phyloP scores from a whole-genome alignment of 2,888 invertebrate genomes.

The Hypercompe scribonia region DNA sequence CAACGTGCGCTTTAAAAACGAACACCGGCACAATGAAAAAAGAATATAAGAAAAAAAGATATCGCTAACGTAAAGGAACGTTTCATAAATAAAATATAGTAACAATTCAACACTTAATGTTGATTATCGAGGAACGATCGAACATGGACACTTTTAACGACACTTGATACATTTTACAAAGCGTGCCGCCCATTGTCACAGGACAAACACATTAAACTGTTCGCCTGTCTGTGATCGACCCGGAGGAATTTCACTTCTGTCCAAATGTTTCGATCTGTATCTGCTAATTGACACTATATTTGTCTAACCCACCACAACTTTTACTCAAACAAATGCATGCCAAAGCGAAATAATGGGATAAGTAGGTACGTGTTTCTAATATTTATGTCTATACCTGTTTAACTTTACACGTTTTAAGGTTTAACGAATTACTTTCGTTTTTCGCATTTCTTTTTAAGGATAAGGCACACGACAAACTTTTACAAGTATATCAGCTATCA shows the following conservation, averaged over 20 bases:
- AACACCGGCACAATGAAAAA: neutral
- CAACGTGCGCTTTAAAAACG: neutral
- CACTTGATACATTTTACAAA: conserved; percentile 74
- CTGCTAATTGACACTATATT: conserved; percentile 56
- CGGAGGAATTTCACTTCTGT: conserved; percentile 44
- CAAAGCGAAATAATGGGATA: conserved; percentile 23
- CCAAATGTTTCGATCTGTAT: conserved; percentile 55
- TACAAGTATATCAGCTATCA: neutral
- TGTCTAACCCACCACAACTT: conserved; percentile 40
- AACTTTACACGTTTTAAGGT: neutral
- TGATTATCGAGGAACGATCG: conserved; percentile 61
- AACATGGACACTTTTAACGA: conserved; percentile 66
- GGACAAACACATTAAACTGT: conserved; percentile 53
- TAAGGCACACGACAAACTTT: neutral
- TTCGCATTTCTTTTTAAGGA: neutral
- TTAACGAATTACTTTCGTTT: too few species aligned
- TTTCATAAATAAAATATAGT: conserved; percentile 34
- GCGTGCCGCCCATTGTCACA: conserved; percentile 59
- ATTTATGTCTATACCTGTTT: neutral
- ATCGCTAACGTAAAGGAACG: conserved; percentile 27
- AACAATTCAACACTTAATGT: conserved; percentile 65
- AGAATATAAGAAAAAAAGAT: neutral
- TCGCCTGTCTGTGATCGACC: conserved; percentile 50
- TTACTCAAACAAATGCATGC: conserved; percentile 15
- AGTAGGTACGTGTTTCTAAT: conserved; percentile 11